Percentiles rank a stretch among this genome's conserved stretches.
phyloP scores from a whole-genome alignment of 35 echinoderm and acorn worm species.

The Amphiura filiformis region DNA sequence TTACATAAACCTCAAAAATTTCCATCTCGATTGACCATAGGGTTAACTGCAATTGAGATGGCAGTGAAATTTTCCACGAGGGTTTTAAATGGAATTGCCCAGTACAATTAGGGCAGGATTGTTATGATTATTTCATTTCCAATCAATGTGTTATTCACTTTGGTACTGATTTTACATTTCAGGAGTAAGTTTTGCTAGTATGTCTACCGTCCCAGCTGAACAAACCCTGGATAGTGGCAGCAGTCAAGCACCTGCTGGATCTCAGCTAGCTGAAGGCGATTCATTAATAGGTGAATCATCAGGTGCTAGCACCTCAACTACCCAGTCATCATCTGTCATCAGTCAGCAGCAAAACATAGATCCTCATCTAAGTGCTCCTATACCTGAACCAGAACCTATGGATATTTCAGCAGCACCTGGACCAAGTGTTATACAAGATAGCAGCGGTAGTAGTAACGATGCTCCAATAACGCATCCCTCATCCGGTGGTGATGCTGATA shows the following conservation, averaged over 20 bases:
- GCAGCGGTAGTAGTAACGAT: neutral
- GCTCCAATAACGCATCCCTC: neutral
- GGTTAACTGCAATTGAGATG: too few relatives aligned
- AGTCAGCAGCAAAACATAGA: neutral
- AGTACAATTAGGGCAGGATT: too few relatives aligned
- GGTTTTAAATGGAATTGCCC: too few relatives aligned
- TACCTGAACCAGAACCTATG: neutral
- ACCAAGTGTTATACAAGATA: neutral
- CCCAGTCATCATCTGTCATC: neutral
- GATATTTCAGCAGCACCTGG: neutral
- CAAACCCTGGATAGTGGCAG: neutral
- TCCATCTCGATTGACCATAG: too few relatives aligned
- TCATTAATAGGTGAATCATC: neutral
- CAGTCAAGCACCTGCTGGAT: constrained; percentile 12
- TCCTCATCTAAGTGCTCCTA: neutral
- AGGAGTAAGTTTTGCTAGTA: constrained; percentile 41
- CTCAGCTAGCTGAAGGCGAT: neutral
- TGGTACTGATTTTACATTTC: too few relatives aligned
- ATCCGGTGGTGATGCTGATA: neutral
- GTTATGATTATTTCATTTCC: too few relatives aligned
- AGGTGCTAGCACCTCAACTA: neutral
- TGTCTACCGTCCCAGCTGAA: constrained; percentile 8
- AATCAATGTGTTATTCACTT: too few relatives aligned
- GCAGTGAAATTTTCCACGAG: too few relatives aligned
- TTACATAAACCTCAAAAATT: too few relatives aligned